Evolutionary conservation across 2,113 vertebrate species (phyloP), one percentile per base, ranked within the genome.

Genomic region (Pseudorasbora parva): DNA sequence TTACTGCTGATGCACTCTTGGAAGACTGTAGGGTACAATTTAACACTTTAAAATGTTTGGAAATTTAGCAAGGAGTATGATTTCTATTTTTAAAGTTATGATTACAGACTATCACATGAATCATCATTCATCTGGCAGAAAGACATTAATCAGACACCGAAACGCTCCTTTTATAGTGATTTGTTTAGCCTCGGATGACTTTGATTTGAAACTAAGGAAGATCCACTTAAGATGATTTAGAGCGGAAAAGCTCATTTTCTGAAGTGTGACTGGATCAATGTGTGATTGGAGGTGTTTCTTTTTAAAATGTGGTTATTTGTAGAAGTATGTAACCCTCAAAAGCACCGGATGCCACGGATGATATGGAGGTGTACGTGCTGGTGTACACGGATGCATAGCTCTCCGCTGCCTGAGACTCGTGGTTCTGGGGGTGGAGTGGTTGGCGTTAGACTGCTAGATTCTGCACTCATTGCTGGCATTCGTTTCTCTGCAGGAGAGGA

Each of bases 401-500:
- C 23, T 33, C 76, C 19, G 49, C 60, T 47, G 60, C 12, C n/a
- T 14, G 68, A 64, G 30, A 10, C 27, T 45, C 5, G 37, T 64
- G 82, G 33, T 79, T 60, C 57, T 59, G 78, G 47, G 51, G 72
- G 14, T 47, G 30, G 17, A 47, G 45, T 71, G 81, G 79, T 43
- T 49, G 72, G 60, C 45, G 41, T 85, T 9, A 81, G 51, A 54
- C 27, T 56, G 49, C 9, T 60, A 76, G 60, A 82, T 81, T 25
- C 23, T 59, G 71, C 17, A 33, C 60, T 47, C 66, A 76, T 57
- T 57, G 30, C 30, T 76, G 19, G 51, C 51, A 6, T 76, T 21
- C 33, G 17, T 14, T 76, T 76, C 27, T 57, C 9, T 56, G 49
- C 10, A 19, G 27, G 49, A 51, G 47, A 19, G 25, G 25, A 75